Conservation (phyloP, 2,113 vertebrate species). For the Pungitius pungitius region DNA sequence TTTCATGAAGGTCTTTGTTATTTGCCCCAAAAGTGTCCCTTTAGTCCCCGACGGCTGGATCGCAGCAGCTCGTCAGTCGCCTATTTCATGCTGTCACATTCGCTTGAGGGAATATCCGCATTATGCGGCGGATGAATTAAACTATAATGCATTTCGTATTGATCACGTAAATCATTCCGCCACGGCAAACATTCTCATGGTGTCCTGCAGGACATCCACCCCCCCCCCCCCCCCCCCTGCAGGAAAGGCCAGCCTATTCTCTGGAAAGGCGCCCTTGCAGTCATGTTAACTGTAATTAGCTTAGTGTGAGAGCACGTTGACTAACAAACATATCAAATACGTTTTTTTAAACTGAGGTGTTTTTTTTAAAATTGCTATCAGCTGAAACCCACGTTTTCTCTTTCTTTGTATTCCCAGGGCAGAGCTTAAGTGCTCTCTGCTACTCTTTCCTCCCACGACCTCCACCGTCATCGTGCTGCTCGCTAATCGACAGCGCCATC, state of each 20-base stretch:
- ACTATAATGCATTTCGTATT: not conserved
- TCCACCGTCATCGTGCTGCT: slow-evolving; percentile 31
- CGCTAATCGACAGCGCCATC: slow-evolving; percentile 25
- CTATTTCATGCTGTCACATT: not conserved
- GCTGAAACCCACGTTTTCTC: not conserved
- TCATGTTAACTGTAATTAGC: slow-evolving; percentile 11
- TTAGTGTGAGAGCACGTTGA: not conserved
- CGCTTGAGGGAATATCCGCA: not conserved
- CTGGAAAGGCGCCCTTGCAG: too few species aligned
- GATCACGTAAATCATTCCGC: not conserved
- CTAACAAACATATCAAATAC: slow-evolving; percentile 1
- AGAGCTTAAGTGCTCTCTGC: not conserved
- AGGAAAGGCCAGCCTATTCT: too few species aligned
- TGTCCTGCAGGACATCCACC: not conserved
- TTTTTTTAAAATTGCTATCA: not conserved
- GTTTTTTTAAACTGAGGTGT: not conserved
- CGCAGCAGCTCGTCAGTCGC: not conserved
- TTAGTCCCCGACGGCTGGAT: not conserved
- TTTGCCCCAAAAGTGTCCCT: not conserved
- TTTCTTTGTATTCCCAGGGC: not conserved
- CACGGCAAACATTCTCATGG: not conserved
- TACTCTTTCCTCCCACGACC: not conserved
- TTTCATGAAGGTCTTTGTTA: not conserved
- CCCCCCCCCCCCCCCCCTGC: too few species aligned
- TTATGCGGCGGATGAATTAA: not conserved